Base-by-base conservation (phyloP, 2,113 vertebrate genomes). In the Osmerus eperlanus region DNA sequence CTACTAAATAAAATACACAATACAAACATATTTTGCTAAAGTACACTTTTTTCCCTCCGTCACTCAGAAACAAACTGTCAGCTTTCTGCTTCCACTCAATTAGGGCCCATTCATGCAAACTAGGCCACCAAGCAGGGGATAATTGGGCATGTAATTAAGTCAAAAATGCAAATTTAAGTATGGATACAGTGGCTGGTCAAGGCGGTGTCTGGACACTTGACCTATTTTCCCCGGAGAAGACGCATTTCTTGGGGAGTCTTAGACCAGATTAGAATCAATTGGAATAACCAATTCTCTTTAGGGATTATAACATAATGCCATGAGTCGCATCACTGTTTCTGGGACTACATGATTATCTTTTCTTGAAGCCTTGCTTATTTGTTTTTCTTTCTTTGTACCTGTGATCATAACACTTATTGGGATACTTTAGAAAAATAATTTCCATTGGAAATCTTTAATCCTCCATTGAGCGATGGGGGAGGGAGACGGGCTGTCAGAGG, bases 241-340 rank as follows among this genome's bases (percentile, higher is more conserved):
- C 69, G 55, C 83, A 54, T 77, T 87, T 81, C 84, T 80, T 88
- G 58, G 73, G 41, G 76, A 60, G 83, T 84, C 80, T 91, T 88
- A 89, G 79, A 72, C 83, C 41, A 78, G 91, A 92, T 91, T 92
- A 93, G 78, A 82, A 87, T 87, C 66, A 88, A 76, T 75, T 83
- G 77, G 72, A 84, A 78, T 76, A 83, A 70, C 65, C 16, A 62
- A 58, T 82, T 80, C 78, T 83, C 77, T 61, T 67, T 67, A 81
- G 68, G 85, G 91, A 89, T 91, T 91, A 89, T 61, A 66, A 21
- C 67, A 78, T 77, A 82, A 82, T 67, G 74, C 81, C 78, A 18
- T 81, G 83, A 81, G 80, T 85, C 74, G 71, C 77, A 80, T 80
- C 81, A 68, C 78, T 66, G 67, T 73, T 59, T 71, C 66, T 51